These are phyloP conservation scores for Spinus olivaceus DNA, from an alignment of 2,797 vertebrate species.

Conservation along the genomic window DNA sequence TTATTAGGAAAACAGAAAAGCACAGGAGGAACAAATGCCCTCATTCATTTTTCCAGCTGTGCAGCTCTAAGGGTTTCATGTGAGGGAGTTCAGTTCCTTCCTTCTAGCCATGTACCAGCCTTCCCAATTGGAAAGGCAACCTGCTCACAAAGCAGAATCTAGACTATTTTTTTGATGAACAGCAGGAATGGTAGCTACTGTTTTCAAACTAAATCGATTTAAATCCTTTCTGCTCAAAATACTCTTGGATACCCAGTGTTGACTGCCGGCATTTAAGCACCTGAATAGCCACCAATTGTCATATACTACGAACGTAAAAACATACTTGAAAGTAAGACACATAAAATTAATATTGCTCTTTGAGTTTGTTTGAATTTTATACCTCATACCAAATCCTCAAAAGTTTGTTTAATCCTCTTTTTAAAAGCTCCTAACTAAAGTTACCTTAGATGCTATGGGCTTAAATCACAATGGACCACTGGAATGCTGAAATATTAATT, in stretches of 20 bases:
- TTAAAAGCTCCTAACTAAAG: background rate
- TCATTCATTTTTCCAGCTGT: background rate
- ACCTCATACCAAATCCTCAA: background rate
- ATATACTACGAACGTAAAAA: background rate
- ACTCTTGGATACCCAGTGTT: background rate
- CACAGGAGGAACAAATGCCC: background rate
- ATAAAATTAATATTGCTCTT: background rate
- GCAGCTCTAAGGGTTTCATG: background rate
- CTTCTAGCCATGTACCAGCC: no score
- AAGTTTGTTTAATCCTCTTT: background rate
- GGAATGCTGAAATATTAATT: conserved; percentile 41
- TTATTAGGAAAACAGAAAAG: background rate
- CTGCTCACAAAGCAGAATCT: background rate
- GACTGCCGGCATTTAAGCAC: background rate
- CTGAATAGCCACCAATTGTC: background rate
- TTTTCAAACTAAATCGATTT: background rate
- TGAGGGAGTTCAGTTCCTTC: background rate
- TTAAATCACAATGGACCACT: conserved; percentile 5
- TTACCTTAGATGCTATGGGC: background rate
- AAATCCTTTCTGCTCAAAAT: background rate
- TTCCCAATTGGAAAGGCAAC: background rate
- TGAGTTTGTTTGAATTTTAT: background rate
- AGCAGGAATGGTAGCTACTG: background rate
- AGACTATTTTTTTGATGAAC: background rate
- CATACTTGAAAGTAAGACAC: background rate